These are phyloP conservation scores for Pelodytes ibericus DNA, from an alignment of 2,797 vertebrate species.

Conservation along the genomic window DNA sequence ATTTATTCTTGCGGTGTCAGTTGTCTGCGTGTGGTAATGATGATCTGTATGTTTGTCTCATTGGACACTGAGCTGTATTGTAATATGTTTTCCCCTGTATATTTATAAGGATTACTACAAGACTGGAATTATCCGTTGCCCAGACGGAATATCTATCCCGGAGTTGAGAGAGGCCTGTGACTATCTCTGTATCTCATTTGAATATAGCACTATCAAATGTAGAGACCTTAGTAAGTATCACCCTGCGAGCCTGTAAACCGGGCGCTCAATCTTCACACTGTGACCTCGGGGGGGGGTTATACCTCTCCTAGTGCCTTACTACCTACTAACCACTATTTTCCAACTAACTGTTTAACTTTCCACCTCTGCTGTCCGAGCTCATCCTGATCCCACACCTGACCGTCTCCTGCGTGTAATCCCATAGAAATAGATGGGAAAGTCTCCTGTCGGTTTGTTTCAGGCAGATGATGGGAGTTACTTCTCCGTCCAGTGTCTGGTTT, in stretches of 20 bases:
- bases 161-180: constrained; percentile 97
- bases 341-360: neutral
- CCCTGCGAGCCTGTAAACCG: neutral
- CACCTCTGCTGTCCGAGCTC: too few species aligned
- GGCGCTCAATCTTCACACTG: too few species aligned
- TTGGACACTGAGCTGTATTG: too few species aligned
- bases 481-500: too few species aligned
- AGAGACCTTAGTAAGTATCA: constrained; percentile 96
- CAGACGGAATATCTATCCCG: constrained; percentile 98
- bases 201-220: constrained; percentile 99
- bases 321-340: neutral
- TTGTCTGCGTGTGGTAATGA: too few species aligned
- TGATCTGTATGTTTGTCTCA: neutral
- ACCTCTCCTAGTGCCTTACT: neutral
- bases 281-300: too few species aligned
- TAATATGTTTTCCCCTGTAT: neutral
- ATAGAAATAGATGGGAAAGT: too few species aligned
- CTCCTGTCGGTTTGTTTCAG: too few species aligned
- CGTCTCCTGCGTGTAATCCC: too few species aligned
- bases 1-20: too few species aligned
- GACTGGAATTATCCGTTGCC: constrained; percentile 97
- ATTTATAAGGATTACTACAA: constrained; percentile 96
- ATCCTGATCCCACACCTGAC: too few species aligned
- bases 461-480: too few species aligned
- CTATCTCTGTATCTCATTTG: constrained; percentile 99